These are phyloP conservation scores for Andrena minutula DNA, from an alignment of 2,888 invertebrate genomes.

Conservation along the genomic window DNA sequence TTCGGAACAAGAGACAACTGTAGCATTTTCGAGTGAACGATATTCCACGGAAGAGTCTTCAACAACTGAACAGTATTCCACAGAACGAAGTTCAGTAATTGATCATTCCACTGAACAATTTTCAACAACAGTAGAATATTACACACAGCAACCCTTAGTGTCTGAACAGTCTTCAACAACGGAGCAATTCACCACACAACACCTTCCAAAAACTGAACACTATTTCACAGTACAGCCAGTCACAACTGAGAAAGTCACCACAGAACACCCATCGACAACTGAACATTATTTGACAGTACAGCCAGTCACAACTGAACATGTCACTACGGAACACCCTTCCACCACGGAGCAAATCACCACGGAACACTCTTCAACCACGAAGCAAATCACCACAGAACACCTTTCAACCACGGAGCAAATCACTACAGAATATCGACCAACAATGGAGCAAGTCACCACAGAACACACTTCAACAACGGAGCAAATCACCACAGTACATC, in stretches of 20 bases:
- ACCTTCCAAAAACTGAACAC: neutral
- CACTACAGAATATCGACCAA: neutral
- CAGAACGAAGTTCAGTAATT: conserved; percentile 1
- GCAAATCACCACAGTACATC: neutral
- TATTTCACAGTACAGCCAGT: neutral
- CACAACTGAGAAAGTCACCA: neutral
- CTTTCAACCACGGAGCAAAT: neutral
- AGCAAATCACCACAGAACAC: neutral
- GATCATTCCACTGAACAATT: neutral
- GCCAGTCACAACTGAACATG: neutral
- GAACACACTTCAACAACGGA: neutral
- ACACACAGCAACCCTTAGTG: neutral
- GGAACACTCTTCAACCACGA: neutral
- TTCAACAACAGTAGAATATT: neutral
- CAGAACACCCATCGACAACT: neutral
- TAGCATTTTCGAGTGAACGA: neutral
- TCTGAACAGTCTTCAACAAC: conserved; percentile 12
- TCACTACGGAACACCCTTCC: neutral
- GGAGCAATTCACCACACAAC: neutral
- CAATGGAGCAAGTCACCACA: neutral
- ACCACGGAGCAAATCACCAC: neutral
- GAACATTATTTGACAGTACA: neutral
- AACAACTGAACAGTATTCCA: neutral
- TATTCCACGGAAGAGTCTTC: neutral
- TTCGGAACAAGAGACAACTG: conserved; percentile 4